Evolutionary conservation across 2,113 vertebrate species (phyloP).

Genomic region (Herpetotheres cachinnans): DNA sequence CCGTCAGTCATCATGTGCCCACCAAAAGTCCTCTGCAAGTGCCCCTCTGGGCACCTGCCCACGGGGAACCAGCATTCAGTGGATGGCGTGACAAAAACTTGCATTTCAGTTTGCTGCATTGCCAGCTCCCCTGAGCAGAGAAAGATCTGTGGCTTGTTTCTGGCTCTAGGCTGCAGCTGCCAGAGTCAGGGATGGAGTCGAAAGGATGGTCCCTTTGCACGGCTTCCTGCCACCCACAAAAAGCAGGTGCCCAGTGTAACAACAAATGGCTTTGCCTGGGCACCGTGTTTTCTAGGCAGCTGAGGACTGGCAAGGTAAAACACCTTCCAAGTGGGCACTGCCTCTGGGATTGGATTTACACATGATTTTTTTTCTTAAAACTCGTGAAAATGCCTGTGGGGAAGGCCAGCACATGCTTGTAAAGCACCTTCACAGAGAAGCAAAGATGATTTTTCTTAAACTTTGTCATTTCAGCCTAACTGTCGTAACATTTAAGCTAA

Average conservation of each 20-base stretch:
- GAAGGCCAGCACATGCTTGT: not conserved
- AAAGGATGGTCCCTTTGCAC: not conserved
- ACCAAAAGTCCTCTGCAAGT: not conserved
- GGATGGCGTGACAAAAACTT: not conserved
- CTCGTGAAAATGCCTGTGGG: not conserved
- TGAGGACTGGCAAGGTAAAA: not conserved
- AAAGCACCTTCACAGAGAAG: not conserved
- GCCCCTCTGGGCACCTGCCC: not conserved
- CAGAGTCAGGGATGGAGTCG: not conserved
- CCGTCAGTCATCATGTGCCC: too few species aligned
- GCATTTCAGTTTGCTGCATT: not conserved
- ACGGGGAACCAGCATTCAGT: not conserved
- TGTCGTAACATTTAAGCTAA: not conserved
- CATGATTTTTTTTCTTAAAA: not conserved
- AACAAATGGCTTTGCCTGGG: not conserved
- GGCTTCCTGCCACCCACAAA: rapidly evolving
- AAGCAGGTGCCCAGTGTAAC: not conserved
- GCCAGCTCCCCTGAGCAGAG: not conserved
- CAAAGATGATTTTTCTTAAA: not conserved
- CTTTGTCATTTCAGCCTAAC: not conserved
- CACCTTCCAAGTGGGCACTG: not conserved
- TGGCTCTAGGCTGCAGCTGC: not conserved
- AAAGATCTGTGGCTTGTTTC: not conserved
- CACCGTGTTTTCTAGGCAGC: not conserved
- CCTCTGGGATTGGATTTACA: not conserved